Evolutionary conservation across 1,140 invertebrate species (phyloP).

Genomic region (Philopotamus ludificatus): DNA sequence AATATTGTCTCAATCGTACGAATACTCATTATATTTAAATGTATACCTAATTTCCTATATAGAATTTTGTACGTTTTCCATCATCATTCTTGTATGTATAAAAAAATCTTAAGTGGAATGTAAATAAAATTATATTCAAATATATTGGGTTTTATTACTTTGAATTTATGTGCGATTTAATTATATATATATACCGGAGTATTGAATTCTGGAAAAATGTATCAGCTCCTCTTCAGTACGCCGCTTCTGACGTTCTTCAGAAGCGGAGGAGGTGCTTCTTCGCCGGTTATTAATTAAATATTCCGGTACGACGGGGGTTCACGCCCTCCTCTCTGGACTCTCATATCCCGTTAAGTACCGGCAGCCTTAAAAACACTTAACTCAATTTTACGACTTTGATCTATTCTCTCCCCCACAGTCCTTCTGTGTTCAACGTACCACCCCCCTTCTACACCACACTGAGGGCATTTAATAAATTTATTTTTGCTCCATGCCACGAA

Average conservation of each 20-base stretch:
- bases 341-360: neutral
- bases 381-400: neutral
- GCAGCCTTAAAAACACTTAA: neutral
- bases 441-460: too few relatives aligned
- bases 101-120: neutral
- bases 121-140: constrained; percentile 11
- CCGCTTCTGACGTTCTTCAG: too few relatives aligned
- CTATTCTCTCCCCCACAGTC: neutral
- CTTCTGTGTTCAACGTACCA: too few relatives aligned
- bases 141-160: neutral
- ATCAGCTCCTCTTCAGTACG: too few relatives aligned
- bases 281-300: neutral
- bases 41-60: too few relatives aligned
- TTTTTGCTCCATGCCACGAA: too few relatives aligned
- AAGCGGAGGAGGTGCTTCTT: too few relatives aligned
- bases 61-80: constrained; percentile 5
- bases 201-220: too few relatives aligned
- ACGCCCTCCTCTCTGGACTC: neutral
- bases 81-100: neutral
- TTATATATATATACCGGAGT: neutral
- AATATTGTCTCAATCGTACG: too few relatives aligned
- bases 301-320: neutral
- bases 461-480: too few relatives aligned
- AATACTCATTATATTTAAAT: too few relatives aligned
- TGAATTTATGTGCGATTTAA: neutral